Percentiles rank a stretch among this genome's conserved stretches.
These are phyloP conservation scores for Dynastes tityus DNA, from an alignment of 2,888 invertebrate genomes.

Conservation along the genomic window DNA sequence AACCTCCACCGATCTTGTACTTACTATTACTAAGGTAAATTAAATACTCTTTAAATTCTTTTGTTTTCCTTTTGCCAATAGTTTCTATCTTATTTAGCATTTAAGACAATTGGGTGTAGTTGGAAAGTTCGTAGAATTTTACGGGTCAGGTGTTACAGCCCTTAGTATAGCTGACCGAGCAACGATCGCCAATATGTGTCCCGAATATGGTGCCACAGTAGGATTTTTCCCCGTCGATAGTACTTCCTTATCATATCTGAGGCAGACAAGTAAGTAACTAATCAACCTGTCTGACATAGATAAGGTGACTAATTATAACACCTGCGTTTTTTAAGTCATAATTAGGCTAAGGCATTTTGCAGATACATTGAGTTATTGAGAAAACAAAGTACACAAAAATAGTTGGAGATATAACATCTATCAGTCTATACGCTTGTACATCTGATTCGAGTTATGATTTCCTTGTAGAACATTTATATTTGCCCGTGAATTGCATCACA, in stretches of 20 bases:
- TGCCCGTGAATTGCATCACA: too few species aligned
- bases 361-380: too few species aligned
- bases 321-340: too few species aligned
- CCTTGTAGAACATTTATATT: too few species aligned
- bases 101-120: conserved; percentile 95
- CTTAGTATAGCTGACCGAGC: conserved; percentile 97
- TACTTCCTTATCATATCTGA: conserved; percentile 85
- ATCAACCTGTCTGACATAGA: conserved; percentile 1
- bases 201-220: conserved; percentile 97
- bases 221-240: conserved; percentile 95
- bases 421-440: too few species aligned
- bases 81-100: conserved; percentile 67
- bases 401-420: too few species aligned
- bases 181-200: conserved; percentile 99
- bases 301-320: neutral
- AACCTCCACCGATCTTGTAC: conserved; percentile 97
- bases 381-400: too few species aligned
- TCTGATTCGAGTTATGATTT: too few species aligned
- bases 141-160: conserved; percentile 92
- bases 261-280: conserved; percentile 81
- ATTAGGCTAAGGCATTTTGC: too few species aligned
- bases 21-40: conserved; percentile 94
- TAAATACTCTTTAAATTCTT: conserved; percentile 5
- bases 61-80: too few species aligned
- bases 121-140: conserved; percentile 99